A percentile compares a stretch with the other conserved stretches of the same genome.
These are phyloP conservation scores for Cathartes aura DNA, from an alignment of 2,113 vertebrate genomes.

Conservation along the genomic window DNA sequence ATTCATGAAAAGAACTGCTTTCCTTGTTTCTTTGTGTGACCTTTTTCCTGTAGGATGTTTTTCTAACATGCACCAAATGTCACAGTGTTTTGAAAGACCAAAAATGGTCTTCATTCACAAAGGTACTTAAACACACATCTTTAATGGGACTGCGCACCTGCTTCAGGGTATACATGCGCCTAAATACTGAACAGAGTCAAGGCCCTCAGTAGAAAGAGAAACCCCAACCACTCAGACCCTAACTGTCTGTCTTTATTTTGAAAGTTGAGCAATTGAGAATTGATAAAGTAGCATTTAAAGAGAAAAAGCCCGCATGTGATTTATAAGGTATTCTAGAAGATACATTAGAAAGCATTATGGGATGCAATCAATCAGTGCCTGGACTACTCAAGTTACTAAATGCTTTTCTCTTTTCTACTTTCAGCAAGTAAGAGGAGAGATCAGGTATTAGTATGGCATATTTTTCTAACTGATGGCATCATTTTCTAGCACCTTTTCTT, in stretches of 20 bases:
- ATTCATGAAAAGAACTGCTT: neutral
- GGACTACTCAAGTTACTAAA: neutral
- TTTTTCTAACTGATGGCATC: conserved; percentile 55
- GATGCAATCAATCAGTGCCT: conserved; percentile 9
- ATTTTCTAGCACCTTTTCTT: conserved; percentile 27
- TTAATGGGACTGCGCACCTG: neutral
- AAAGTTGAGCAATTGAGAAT: neutral
- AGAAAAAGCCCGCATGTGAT: neutral
- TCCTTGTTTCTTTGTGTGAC: neutral
- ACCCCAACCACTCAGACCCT: neutral
- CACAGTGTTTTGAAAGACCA: neutral
- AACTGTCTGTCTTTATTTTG: conserved; percentile 15
- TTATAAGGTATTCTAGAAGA: conserved; percentile 36
- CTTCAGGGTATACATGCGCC: neutral
- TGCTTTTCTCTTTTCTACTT: conserved; percentile 31
- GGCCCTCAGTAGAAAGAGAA: neutral
- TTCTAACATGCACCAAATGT: neutral
- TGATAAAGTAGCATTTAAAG: conserved; percentile 31
- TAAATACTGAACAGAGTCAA: neutral
- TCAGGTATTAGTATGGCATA: neutral
- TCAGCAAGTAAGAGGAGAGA: neutral
- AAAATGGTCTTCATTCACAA: neutral
- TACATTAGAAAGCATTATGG: conserved; percentile 22
- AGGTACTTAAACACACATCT: neutral
- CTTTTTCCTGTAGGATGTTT: neutral